A percentile compares a stretch with the other conserved stretches of the same genome.
Conservation (phyloP, 2,888 invertebrate species). For the Eristalinus sepulchralis region DNA sequence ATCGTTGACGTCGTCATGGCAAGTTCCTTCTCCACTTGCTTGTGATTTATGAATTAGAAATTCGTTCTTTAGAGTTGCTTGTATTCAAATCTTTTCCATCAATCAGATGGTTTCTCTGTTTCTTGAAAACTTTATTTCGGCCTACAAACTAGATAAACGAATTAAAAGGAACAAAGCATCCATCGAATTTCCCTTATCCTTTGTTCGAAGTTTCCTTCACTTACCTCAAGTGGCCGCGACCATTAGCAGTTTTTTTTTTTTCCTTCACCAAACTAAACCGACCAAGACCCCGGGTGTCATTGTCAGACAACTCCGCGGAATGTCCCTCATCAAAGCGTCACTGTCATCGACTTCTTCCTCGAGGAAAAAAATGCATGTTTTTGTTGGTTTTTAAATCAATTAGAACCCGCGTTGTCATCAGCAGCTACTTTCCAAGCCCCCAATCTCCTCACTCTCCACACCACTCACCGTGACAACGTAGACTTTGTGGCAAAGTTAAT, state of each 20-base stretch:
- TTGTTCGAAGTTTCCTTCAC: background rate
- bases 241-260: background rate
- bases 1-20: no score
- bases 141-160: background rate
- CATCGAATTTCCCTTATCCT: background rate
- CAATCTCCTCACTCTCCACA: background rate
- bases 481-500: constrained; percentile 11
- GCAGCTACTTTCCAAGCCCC: background rate
- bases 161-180: background rate
- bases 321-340: background rate
- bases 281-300: background rate
- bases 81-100: no score
- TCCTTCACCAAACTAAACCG: background rate
- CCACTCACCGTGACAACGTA: background rate
- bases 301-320: background rate
- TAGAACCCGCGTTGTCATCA: background rate
- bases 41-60: no score
- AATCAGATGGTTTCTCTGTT: no score
- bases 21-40: no score
- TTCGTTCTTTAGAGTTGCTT: no score
- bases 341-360: background rate
- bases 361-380: background rate
- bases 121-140: no score
- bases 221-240: background rate
- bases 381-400: background rate